phyloP scores from a whole-genome alignment of 2,113 vertebrate genomes.

The Pleuronectes platessa region DNA sequence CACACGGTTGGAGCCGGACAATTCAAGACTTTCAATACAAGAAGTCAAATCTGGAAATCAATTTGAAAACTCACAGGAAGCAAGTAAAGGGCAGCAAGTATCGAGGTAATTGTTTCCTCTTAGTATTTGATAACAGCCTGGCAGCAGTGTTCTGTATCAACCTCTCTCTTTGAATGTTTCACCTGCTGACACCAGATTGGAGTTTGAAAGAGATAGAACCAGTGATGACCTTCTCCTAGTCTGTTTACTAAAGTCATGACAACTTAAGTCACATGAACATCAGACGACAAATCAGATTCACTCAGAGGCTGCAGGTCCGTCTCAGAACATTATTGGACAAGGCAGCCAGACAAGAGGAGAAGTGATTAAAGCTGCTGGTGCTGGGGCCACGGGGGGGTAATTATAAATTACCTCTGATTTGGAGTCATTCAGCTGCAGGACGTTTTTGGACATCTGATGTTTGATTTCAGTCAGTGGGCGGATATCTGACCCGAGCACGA shows the following conservation, averaged over 20 bases:
- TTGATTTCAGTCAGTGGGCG: neutral
- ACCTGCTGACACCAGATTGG: neutral
- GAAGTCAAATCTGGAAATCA: neutral
- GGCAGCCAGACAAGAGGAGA: neutral
- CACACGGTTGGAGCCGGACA: neutral
- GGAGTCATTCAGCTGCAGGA: slow-evolving; percentile 9
- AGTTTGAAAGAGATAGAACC: neutral
- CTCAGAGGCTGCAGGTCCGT: neutral
- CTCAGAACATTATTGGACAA: neutral
- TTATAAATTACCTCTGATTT: slow-evolving; percentile 11
- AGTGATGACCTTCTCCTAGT: neutral
- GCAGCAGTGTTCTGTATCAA: neutral
- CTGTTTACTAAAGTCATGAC: neutral
- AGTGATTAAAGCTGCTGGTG: neutral
- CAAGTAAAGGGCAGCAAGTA: neutral
- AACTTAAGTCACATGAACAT: neutral
- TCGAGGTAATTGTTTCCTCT: neutral
- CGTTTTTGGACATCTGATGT: neutral
- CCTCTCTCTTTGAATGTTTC: neutral
- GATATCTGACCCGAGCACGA: too few species aligned
- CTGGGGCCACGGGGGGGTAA: neutral
- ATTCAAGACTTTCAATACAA: neutral
- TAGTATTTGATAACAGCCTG: neutral
- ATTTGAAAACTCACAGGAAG: neutral
- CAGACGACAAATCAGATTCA: neutral